Conservation (phyloP, 2,113 vertebrate species). For the Entomyzon cyanotis region DNA sequence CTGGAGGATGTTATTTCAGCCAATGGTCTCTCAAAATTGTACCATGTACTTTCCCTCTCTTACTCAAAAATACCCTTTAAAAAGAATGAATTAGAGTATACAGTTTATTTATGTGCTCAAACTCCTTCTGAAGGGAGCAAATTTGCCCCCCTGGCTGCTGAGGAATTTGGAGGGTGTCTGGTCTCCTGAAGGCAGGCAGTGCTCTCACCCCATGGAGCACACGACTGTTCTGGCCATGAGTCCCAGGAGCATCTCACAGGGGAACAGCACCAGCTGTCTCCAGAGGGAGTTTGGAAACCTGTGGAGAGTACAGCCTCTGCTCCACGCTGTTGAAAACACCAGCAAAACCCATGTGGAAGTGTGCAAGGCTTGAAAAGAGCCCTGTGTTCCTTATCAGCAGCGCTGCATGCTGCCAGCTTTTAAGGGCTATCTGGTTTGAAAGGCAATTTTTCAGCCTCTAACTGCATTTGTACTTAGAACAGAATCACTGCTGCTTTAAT, state of each 20-base stretch:
- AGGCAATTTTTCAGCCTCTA: neutral
- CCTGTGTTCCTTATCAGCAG: neutral
- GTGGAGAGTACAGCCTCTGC: neutral
- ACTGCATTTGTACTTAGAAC: neutral
- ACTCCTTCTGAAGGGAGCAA: neutral
- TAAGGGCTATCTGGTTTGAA: neutral
- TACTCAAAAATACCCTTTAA: neutral
- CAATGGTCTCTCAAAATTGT: too few species aligned
- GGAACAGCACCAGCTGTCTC: neutral
- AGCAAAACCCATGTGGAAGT: neutral
- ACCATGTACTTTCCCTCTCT: neutral
- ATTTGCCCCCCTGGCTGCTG: neutral
- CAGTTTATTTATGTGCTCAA: neutral
- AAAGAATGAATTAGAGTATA: neutral
- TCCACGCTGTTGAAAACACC: neutral
- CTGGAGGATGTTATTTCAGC: neutral
- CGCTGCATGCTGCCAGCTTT: neutral
- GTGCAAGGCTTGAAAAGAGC: rapidly evolving
- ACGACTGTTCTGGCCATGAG: rapidly evolving
- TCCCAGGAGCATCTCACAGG: rapidly evolving
- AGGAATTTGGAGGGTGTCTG: neutral
- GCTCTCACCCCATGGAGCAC: neutral
- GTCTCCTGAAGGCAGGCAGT: neutral
- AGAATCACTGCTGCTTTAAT: neutral
- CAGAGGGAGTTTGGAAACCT: neutral